Evolutionary conservation across 92 coral and sea anemone genomes (phyloP), one percentile per base, ranked within the genome.

Genomic region (Anthopleura xanthogrammica): DNA sequence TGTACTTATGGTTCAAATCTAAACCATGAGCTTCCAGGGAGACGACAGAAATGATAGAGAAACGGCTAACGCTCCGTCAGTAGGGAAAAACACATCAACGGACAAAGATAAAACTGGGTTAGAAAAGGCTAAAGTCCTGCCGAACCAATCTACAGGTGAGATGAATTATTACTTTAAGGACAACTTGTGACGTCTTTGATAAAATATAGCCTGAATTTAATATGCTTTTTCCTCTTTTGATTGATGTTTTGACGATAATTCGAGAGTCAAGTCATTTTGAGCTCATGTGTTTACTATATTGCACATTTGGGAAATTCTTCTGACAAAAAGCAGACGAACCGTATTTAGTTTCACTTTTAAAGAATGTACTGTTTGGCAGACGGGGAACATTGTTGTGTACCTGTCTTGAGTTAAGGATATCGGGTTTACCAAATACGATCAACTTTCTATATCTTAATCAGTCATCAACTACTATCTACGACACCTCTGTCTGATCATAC

Each of bases 11-110:
- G 66, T 64, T 80, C 9, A 29, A 43, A 76, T 17, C 3, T 85
- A 46, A 85, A 84, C 55, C 76, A 96, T 96, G 99, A 96, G 97
- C 88, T 94, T 90, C 80, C 94, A 91, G 62, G 87, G 92, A 75
- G 99, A 96, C 82, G 98, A 94, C 86, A 92, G 95, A 70, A 93
- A 89, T 76, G 98, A 93, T 70, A 89, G 98, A 56, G 98, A 92
- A 41, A 81, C 94, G 56, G 89, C 85, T 81, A 82, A 88, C 82
- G 85, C 94, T 85, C 87, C 95, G 66, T 82, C 88, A 50, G 71
- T 68, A 41, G 48, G 3, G 65, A 81, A 52, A 52, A 81, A 80
- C 39, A 60, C 84, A 12, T 29, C 84, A 83, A 87, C 89, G 58
- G 97, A 95, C 36, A 93, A 95, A 81, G 88, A 87, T 62, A 91